phyloP scores from a whole-genome alignment of 2,888 invertebrate species.

The Pelosia muscerda region DNA sequence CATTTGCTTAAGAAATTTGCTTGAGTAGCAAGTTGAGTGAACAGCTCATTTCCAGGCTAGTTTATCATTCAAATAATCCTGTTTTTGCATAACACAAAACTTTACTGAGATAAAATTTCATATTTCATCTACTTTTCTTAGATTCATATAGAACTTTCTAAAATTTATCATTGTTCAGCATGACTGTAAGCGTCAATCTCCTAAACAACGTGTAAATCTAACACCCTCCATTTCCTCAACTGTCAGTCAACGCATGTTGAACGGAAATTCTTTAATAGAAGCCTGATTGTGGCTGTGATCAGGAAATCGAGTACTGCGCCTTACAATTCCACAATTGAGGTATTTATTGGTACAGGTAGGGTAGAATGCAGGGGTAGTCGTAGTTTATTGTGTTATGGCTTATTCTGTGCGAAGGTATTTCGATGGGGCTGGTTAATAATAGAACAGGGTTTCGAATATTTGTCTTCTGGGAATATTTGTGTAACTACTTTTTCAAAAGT shows the following conservation, averaged over 20 bases:
- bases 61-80: too few species aligned
- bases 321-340: constrained; percentile 24
- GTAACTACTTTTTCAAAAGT: too few species aligned
- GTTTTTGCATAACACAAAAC: too few species aligned
- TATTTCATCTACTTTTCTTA: not conserved
- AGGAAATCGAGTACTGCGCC: constrained; percentile 58
- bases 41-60: too few species aligned
- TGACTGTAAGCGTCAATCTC: not conserved
- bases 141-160: not conserved
- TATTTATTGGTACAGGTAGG: constrained; percentile 21
- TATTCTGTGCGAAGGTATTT: constrained; percentile 24
- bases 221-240: constrained; percentile 54
- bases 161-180: not conserved
- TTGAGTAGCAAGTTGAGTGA: too few species aligned
- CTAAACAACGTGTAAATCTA: constrained; percentile 30
- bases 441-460: not conserved
- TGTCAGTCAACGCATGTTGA: constrained; percentile 53
- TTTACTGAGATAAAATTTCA: too few species aligned
- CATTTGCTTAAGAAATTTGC: too few species aligned
- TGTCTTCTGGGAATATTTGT: too few species aligned
- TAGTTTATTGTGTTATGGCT: constrained; percentile 26
- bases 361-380: constrained; percentile 15
- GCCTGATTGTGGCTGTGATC: constrained; percentile 62
- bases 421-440: constrained; percentile 5
- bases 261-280: constrained; percentile 66